These are phyloP conservation scores for Nymphalis c-album DNA, from an alignment of 2,888 invertebrate genomes.

Conservation along the genomic window DNA sequence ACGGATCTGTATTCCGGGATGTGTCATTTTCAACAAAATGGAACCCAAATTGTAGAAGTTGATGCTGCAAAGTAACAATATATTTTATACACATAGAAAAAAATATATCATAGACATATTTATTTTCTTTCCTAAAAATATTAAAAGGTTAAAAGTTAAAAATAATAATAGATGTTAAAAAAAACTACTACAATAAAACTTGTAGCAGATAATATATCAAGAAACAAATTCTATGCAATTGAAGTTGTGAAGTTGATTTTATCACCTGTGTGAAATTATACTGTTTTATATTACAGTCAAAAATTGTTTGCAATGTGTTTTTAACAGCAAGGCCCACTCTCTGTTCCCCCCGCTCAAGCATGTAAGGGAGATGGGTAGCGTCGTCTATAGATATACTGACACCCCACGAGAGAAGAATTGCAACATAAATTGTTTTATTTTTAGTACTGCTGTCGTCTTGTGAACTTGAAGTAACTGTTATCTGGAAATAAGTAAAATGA, in stretches of 20 bases:
- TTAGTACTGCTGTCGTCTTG: constrained; percentile 46
- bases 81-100: neutral
- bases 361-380: constrained; percentile 67
- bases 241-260: neutral
- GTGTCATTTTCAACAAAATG: constrained; percentile 63
- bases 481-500: constrained; percentile 48
- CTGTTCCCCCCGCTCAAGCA: constrained; percentile 71
- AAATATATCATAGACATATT: too few relatives aligned
- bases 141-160: too few relatives aligned
- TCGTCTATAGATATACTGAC: constrained; percentile 47
- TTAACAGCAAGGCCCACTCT: constrained; percentile 62
- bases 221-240: neutral
- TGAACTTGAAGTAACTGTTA: constrained; percentile 56
- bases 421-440: constrained; percentile 51
- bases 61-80: constrained; percentile 55
- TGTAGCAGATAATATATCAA: neutral
- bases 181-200: neutral
- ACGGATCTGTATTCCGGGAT: constrained; percentile 57
- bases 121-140: too few relatives aligned
- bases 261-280: constrained; percentile 69
- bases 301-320: constrained; percentile 60
- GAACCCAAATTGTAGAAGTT: constrained; percentile 65
- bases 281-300: constrained; percentile 74
- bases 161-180: too few relatives aligned
- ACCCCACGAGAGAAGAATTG: constrained; percentile 72